Base-by-base conservation (phyloP, 2,797 vertebrate genomes). In the Sebastes vulpes region DNA sequence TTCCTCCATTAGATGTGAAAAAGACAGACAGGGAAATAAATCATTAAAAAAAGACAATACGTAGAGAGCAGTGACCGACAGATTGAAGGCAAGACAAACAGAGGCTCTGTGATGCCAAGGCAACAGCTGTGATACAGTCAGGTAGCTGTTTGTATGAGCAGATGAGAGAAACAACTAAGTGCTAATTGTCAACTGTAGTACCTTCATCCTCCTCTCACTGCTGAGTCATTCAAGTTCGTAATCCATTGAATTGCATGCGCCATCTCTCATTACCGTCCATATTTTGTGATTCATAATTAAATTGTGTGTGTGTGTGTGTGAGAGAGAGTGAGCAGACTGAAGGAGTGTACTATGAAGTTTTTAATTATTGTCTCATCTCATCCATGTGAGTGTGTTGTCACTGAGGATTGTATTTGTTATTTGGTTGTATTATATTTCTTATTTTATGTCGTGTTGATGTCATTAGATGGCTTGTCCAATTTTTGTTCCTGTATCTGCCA, bases 181-280 rank as follows among this genome's bases (percentile, higher is more conserved):
- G 78, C 25, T 79, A 50, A 77, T 74, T 73, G 68, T 69, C 50
- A 65, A n/a, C 57, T 3, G 18, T 72, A 84, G 73, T 85, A 79
- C 75, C 71, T 73, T n/a, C 82, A 68, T 68, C 82, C 52, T 88
- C 82, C 77, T 87, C 84, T 88, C 87, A 84, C 60, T 54, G 10
- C 10, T 86, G 66, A 90, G 38, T 86, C 86, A 86, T 71, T 79
- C 57, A 58, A 32, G 56, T 68, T 59, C 56, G 23, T 42, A 56
- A 81, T 89, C 88, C 90, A 77, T 89, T 94, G 94, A 95, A 88
- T 95, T 96, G 95, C 95, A 96, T 96, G 95, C 92, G 95, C 94
- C 77, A 82, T 81, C 86, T 89, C 78, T 92, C 72, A 46, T 81
- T 73, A 64, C 52, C 4, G 53, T 90, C 64, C 80, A 69, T 83